These are phyloP conservation scores for Phytoseiulus persimilis DNA, from an alignment of 2,888 invertebrate genomes.

Conservation along the genomic window DNA sequence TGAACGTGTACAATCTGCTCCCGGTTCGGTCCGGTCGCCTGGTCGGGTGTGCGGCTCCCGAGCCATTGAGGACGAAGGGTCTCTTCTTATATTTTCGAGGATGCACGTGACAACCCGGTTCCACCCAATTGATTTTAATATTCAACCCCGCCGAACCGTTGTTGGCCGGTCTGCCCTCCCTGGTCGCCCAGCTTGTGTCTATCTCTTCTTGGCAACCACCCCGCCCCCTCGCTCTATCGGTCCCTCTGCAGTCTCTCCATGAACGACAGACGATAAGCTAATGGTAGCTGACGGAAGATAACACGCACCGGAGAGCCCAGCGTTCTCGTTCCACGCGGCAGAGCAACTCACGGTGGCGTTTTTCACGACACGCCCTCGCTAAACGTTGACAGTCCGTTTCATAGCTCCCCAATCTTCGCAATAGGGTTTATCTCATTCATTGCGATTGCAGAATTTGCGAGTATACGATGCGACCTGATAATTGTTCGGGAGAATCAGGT, in stretches of 20 bases:
- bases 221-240: not conserved
- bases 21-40: not conserved
- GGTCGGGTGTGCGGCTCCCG: not conserved
- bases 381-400: not conserved
- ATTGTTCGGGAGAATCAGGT: no score
- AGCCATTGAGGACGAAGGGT: not conserved
- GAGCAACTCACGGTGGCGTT: not conserved
- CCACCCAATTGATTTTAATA: not conserved
- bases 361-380: not conserved
- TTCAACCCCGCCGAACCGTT: not conserved
- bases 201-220: not conserved
- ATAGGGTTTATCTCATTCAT: not conserved
- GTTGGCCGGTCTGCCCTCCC: not conserved
- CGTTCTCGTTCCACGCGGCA: not conserved
- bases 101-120: not conserved
- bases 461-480: no score
- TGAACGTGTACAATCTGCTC: not conserved
- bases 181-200: not conserved
- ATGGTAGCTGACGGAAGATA: not conserved
- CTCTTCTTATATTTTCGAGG: slow-evolving; percentile 5
- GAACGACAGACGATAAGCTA: slow-evolving; percentile 5
- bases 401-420: not conserved
- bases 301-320: not conserved
- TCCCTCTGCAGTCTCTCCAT: not conserved
- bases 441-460: not conserved